Base-by-base conservation (phyloP, 2,797 vertebrate genomes). In the Acipenser oxyrinchus region DNA sequence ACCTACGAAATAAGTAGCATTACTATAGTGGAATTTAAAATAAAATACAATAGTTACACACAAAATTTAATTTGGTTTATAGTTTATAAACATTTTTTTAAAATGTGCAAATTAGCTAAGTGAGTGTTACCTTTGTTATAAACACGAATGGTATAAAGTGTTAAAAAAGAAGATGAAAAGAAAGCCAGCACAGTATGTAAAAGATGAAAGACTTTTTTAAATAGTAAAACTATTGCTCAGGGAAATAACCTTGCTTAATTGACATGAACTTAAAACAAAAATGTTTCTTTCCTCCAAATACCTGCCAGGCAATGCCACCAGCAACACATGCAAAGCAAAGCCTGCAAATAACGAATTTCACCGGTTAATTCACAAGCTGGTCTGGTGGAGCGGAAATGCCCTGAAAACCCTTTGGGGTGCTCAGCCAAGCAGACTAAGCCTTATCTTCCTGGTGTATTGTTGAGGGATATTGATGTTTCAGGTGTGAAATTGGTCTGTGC, bases 361-460 rank as follows among this genome's bases (percentile, higher is more conserved):
- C 37, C 7, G 12, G 58, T 52, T 67, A 9, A 49, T 18, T 51
- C 9, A 52, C 13, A 13, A n/a, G 15, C 50, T 53, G 51, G 49
- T 50, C 61, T 64, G 60, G 50, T 6, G 15, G 12, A 48, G 63
- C 60, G 61, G 8, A 57, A 67, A 62, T 61, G 63, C 58, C 55
- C 49, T 59, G 13, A 66, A 66, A 66, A 58, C 2, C 12, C 6
- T 58, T n/a, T n/a, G 11, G 12, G 10, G 9, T 58, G 55, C 55
- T 13, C 6, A 10, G 55, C 11, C 55, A 58, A n/a, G 11, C 55
- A n/a, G 6, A n/a, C 12, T 58, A 58, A 58, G 55, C 2, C 55
- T 58, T 58, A 12, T 13, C 12, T 58, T 58, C 55, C 55, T 37
- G 23, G 2, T 37, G 23, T 37, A 37, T 7, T 58, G 55, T 58